Evolutionary conservation across 2,113 vertebrate species (phyloP).

Genomic region (Protobothrops flavoviridis): DNA sequence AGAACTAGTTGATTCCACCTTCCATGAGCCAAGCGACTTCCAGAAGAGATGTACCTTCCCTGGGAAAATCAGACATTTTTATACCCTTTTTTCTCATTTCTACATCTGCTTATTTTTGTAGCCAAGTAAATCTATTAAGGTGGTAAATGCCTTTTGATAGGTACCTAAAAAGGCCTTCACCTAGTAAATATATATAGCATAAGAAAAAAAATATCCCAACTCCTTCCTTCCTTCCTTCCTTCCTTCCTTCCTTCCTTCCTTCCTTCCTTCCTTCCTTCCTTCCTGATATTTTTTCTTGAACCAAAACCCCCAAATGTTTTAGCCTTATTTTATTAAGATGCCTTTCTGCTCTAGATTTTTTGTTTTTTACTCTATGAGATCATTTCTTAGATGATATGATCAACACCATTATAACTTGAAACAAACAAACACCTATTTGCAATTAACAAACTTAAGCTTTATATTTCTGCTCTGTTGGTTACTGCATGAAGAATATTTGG

Average conservation of each 20-base stretch:
- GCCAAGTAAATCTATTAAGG: neutral
- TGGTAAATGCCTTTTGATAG: neutral
- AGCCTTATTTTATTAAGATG: neutral
- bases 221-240: neutral
- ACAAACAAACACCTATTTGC: neutral
- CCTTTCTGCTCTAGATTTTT: neutral
- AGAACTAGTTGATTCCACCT: neutral
- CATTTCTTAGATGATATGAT: neutral
- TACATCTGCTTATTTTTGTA: neutral
- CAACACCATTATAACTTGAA: neutral
- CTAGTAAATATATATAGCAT: neutral
- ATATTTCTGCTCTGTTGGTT: neutral
- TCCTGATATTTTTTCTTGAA: neutral
- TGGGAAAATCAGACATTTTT: neutral
- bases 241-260: neutral
- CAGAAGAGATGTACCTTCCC: neutral
- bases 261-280: neutral
- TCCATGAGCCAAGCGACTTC: neutral
- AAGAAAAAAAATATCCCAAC: neutral
- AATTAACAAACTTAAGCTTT: neutral
- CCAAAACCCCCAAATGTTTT: neutral
- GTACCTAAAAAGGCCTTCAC: neutral
- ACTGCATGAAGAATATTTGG: neutral
- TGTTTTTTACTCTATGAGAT: neutral
- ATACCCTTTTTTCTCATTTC: neutral